Percentiles rank a stretch among this genome's conserved stretches.
phyloP scores from a whole-genome alignment of 2,113 vertebrate genomes.

The Ammodytes dubius region DNA sequence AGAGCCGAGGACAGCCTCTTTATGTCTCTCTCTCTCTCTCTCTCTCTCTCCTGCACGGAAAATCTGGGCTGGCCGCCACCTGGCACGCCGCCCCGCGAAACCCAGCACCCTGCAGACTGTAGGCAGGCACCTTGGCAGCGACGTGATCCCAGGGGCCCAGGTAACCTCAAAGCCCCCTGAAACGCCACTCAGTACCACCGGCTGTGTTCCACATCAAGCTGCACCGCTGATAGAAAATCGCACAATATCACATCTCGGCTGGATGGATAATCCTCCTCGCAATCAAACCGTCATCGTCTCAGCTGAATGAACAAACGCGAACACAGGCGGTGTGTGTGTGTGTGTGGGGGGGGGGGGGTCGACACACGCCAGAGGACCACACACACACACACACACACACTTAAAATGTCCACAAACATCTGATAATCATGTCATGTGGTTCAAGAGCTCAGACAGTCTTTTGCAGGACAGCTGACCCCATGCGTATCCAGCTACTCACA shows the following conservation, averaged over 20 bases:
- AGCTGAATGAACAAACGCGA: constrained; percentile 55
- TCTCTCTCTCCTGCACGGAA: constrained; percentile 41
- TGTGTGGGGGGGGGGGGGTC: no score
- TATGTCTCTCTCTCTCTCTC: constrained; percentile 67
- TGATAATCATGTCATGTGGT: constrained; percentile 38
- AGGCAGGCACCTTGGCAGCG: constrained; percentile 44
- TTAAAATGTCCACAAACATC: constrained; percentile 33
- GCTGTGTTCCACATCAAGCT: constrained; percentile 42
- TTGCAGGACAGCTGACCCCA: constrained; percentile 40
- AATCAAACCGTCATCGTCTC: constrained; percentile 74
- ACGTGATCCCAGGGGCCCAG: constrained; percentile 39
- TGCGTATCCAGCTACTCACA: constrained; percentile 18
- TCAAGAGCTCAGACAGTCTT: constrained; percentile 43
- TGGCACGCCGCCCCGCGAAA: constrained; percentile 44
- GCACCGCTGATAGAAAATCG: constrained; percentile 39
- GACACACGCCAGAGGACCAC: constrained; percentile 4
- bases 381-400: not conserved
- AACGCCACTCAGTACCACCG: constrained; percentile 16
- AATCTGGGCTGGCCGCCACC: constrained; percentile 53
- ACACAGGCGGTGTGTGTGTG: constrained; percentile 3
- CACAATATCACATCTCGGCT: constrained; percentile 44
- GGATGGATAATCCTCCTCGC: constrained; percentile 63
- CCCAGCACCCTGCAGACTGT: constrained; percentile 43
- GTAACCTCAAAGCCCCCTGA: constrained; percentile 42
- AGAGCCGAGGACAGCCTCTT: constrained; percentile 49